Evolutionary conservation across 2,888 invertebrate genomes (phyloP), one percentile per base, ranked within the genome.

Genomic region (Malacosoma neustria): DNA sequence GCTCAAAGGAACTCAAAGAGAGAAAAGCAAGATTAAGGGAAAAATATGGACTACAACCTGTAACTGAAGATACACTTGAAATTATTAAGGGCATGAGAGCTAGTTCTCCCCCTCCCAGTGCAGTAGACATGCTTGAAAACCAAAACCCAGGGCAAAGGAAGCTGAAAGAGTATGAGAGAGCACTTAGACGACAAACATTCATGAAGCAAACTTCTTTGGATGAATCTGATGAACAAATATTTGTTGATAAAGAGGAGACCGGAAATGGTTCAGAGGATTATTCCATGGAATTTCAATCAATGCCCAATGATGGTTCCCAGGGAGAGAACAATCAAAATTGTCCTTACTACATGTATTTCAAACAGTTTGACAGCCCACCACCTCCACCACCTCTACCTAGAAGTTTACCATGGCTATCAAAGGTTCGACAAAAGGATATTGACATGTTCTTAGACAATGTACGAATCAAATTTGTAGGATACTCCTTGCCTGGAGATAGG

Each of bases 381-480:
- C 82, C 86, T 13, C 80, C 85, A 6, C 81, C 82, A 13, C 82
- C 85, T 0, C 48, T 82, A 6, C 84, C 87, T 1, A 66, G 84
- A 79, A 91, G 94, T 41, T 87, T 99, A 45, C 98, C 98, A 0
- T 99, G 98, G 98, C 91, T 93, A 49, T 97, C 98, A 0, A 99
- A 99, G 89, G 97, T 98, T 9, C 89, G 97, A 5, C 94, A 95
- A 60, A 94, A 93, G 75, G 98, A 99, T 65, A 91, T 99, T 43
- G 97, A 98, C 61, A 89, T 90, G 64, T 99, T 98, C 72, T 77
- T 99, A 48, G 96, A 98, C 61, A 92, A 92, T 66, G 95, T 97
- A 0, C 86, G 98, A 43, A 88, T 93, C 44, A 99, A 99, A 84
- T 99, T 99, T 87, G 94, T 99, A 44, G 98, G 98, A 0, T 99